Percentiles rank a stretch among this genome's conserved stretches.
Conservation (phyloP, 2,113 vertebrate species). For the Talpa occidentalis region DNA sequence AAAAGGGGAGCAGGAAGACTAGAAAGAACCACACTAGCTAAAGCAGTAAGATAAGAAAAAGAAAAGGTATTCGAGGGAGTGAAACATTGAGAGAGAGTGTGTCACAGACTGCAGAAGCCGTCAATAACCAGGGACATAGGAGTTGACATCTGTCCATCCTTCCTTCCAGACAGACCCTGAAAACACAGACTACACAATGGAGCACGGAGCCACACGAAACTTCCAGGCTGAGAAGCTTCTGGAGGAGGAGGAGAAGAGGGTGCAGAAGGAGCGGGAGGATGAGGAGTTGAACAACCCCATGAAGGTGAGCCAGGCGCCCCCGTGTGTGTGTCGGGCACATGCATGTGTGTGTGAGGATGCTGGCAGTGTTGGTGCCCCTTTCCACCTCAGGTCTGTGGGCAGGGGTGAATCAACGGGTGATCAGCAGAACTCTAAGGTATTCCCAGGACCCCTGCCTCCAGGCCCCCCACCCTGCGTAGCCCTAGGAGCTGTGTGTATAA, state of each 20-base stretch:
- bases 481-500: accelerated
- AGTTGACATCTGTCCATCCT: accelerated
- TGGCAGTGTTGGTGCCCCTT: accelerated
- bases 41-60: not conserved
- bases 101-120: too few relatives aligned
- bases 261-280: slow-evolving; percentile 94
- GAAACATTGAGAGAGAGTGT: not conserved
- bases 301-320: slow-evolving; percentile 87
- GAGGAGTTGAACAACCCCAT: slow-evolving; percentile 99
- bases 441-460: not conserved
- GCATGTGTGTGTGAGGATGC: accelerated
- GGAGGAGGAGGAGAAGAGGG: slow-evolving; percentile 95
- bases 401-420: too few relatives aligned
- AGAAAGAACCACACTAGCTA: not conserved
- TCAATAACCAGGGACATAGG: accelerated
- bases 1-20: not conserved
- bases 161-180: slow-evolving; percentile 93
- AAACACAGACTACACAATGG: slow-evolving; percentile 98
- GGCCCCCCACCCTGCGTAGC: accelerated
- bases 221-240: slow-evolving; percentile 97
- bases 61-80: accelerated
- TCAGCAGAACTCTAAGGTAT: not conserved
- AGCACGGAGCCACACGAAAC: slow-evolving; percentile 95
- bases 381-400: not conserved
- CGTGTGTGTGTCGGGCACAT: accelerated